phyloP scores from a whole-genome alignment of 2,797 vertebrate genomes.

The Hylomyscus alleni region DNA sequence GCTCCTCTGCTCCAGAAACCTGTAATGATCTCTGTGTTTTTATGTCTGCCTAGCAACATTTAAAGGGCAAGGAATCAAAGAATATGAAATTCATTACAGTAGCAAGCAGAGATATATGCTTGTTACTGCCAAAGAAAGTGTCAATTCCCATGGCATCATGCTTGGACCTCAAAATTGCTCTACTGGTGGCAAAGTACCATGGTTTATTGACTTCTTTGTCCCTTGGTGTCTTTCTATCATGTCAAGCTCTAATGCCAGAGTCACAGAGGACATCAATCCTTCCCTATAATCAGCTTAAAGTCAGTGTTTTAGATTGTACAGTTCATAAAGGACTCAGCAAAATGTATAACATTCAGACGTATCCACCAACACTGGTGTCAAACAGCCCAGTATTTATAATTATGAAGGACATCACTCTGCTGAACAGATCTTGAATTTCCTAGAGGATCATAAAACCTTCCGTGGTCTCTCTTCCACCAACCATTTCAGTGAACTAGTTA shows the following conservation, averaged over 20 bases:
- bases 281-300: conserved; percentile 93
- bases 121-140: conserved; percentile 97
- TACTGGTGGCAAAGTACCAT: conserved; percentile 93
- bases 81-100: conserved; percentile 83
- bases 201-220: conserved; percentile 98
- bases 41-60: background rate
- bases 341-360: conserved; percentile 96
- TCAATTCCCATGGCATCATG: conserved; percentile 95
- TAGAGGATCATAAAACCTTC: conserved; percentile 96
- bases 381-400: conserved; percentile 94
- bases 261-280: conserved; percentile 97
- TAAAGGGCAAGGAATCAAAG: too few species aligned
- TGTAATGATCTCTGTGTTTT: background rate
- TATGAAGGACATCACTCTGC: conserved; percentile 97
- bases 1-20: background rate
- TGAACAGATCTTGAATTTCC: conserved; percentile 97
- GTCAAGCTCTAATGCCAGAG: conserved; percentile 96
- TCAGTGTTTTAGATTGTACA: conserved; percentile 97
- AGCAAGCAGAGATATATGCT: conserved; percentile 95
- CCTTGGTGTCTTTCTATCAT: conserved; percentile 98
- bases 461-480: conserved; percentile 92
- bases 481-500: conserved; percentile 93
- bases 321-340: conserved; percentile 95
- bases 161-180: conserved; percentile 97
- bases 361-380: conserved; percentile 97